phyloP scores from a whole-genome alignment of 2,113 vertebrate species.

The Eonycteris spelaea region DNA sequence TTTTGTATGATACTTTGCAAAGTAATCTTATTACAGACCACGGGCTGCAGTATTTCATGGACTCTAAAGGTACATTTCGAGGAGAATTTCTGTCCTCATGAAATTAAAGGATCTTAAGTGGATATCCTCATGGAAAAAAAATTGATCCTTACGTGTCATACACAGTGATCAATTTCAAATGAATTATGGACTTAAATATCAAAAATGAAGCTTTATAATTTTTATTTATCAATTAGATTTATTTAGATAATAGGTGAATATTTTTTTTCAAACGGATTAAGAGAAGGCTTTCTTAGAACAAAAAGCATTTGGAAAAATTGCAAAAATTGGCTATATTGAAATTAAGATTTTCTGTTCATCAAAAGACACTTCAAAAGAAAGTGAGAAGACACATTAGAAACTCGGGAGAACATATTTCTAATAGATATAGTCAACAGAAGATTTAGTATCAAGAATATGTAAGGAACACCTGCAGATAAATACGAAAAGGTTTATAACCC shows the following conservation, averaged over 20 bases:
- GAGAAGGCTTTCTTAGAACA: not conserved
- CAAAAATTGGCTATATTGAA: not conserved
- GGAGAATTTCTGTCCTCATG: not conserved
- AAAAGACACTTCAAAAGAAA: not conserved
- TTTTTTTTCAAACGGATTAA: slow-evolving; percentile 2
- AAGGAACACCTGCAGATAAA: not conserved
- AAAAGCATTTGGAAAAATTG: not conserved
- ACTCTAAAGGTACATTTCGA: too few relatives aligned
- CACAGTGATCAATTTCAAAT: not conserved
- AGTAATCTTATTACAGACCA: not conserved
- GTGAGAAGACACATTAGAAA: not conserved
- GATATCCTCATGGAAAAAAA: not conserved
- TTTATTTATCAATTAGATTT: not conserved
- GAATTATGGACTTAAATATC: not conserved
- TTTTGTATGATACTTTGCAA: not conserved
- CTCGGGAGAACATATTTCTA: not conserved
- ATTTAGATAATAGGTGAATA: slow-evolving; percentile 16
- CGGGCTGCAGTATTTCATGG: not conserved
- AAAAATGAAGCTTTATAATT: not conserved
- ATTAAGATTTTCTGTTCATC: not conserved
- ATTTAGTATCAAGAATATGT: not conserved
- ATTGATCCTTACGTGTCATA: not conserved
- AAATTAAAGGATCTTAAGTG: not conserved
- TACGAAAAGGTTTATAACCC: not conserved
- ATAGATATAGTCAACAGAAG: not conserved